Conservation (phyloP, 2,888 invertebrate genomes). For the Candidula unifasciata region DNA sequence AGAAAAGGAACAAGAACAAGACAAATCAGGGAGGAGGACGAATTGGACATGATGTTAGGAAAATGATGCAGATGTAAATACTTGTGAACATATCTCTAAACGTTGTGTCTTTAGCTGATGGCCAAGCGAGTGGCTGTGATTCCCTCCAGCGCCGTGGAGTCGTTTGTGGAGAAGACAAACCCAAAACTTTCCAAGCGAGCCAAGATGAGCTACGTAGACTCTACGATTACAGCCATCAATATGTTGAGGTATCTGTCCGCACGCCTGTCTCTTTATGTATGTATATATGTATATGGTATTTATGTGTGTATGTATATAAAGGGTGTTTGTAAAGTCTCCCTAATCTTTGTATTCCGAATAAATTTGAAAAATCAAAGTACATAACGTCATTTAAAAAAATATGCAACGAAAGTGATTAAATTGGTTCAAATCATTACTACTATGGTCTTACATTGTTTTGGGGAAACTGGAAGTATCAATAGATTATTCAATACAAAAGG, state of each 20-base stretch:
- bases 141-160: slow-evolving; percentile 62
- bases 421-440: too few species aligned
- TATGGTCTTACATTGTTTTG: too few species aligned
- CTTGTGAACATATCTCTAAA: not conserved
- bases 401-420: too few species aligned
- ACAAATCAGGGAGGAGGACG: not conserved
- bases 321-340: too few species aligned
- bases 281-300: not conserved
- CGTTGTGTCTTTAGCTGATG: slow-evolving; percentile 57
- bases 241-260: slow-evolving; percentile 60
- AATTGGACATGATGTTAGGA: not conserved
- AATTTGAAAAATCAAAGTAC: too few species aligned
- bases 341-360: too few species aligned
- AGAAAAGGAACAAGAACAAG: not conserved
- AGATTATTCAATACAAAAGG: too few species aligned
- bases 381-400: too few species aligned
- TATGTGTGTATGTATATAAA: too few species aligned
- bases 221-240: slow-evolving; percentile 58
- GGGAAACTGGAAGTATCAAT: too few species aligned
- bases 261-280: not conserved
- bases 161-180: slow-evolving; percentile 60
- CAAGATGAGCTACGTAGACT: slow-evolving; percentile 55
- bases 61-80: not conserved
- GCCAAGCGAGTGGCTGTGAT: slow-evolving; percentile 60
- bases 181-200: slow-evolving; percentile 55